Evolutionary conservation across 2,888 invertebrate species (phyloP).

Genomic region (Rhagium mordax): DNA sequence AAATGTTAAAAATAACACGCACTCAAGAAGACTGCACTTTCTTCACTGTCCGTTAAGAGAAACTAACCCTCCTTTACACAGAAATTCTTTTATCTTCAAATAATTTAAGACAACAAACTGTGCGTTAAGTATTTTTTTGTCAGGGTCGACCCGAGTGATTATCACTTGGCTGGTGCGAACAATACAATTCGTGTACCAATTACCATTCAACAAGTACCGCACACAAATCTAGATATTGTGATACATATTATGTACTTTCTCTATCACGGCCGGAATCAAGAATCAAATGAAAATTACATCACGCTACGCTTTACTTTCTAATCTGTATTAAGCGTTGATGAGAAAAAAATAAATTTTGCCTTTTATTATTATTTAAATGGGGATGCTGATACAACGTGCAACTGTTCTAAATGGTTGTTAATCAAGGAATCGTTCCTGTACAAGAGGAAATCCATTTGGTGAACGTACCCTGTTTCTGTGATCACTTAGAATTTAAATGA

Average conservation of each 20-base stretch:
- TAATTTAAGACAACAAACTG: not conserved
- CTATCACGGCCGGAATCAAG: not conserved
- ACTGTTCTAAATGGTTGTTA: too few species aligned
- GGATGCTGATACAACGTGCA: too few species aligned
- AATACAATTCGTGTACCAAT: not conserved
- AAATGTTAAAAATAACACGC: not conserved
- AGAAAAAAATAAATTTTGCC: not conserved
- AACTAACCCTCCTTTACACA: not conserved
- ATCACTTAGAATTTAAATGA: too few species aligned
- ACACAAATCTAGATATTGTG: not conserved
- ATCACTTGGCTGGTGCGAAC: not conserved
- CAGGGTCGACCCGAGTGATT: not conserved
- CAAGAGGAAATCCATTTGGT: too few species aligned
- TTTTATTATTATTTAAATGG: too few species aligned
- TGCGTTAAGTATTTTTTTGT: not conserved
- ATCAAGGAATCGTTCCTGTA: too few species aligned
- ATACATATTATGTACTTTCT: conserved; percentile 7
- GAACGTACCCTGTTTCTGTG: too few species aligned
- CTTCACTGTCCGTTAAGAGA: not conserved
- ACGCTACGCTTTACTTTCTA: conserved; percentile 1
- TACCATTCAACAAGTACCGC: not conserved
- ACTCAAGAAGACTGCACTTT: not conserved
- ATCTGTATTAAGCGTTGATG: not conserved
- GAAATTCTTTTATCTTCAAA: not conserved
- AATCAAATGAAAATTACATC: conserved; percentile 6